Evolutionary conservation across 35 echinoderm and acorn worm species (phyloP).

Genomic region (Strongylocentrotus purpuratus): DNA sequence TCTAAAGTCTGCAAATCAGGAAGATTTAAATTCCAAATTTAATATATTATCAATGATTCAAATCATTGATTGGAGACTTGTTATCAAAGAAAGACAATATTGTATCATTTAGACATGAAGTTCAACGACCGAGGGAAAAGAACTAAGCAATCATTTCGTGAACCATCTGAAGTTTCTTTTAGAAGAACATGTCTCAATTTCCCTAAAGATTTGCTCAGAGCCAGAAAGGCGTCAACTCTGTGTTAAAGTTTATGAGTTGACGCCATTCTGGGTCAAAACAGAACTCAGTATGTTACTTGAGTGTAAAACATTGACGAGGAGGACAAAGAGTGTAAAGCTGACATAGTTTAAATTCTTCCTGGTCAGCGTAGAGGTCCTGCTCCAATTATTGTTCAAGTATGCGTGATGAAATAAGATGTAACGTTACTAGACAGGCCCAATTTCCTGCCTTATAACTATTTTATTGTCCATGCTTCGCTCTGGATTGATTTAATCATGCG

Average conservation of each 20-base stretch:
- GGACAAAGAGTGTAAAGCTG: neutral
- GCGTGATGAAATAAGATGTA: neutral
- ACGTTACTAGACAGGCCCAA: neutral
- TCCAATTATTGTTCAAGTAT: neutral
- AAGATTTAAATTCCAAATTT: too few relatives aligned
- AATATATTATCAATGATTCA: too few relatives aligned
- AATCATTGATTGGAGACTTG: too few relatives aligned
- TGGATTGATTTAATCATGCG: neutral
- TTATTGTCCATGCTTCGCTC: neutral
- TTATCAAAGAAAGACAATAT: neutral
- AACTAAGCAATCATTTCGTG: too few relatives aligned
- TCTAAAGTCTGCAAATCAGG: too few relatives aligned
- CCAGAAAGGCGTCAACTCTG: too few relatives aligned
- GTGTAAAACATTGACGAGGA: neutral
- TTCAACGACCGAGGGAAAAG: neutral
- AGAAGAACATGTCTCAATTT: neutral
- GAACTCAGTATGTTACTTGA: neutral
- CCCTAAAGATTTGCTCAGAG: neutral
- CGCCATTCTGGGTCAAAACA: too few relatives aligned
- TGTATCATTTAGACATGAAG: neutral
- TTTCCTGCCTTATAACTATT: neutral
- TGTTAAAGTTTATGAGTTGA: too few relatives aligned
- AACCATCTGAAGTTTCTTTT: neutral
- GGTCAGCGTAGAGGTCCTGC: neutral
- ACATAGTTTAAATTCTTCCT: neutral